phyloP scores from a whole-genome alignment of 2,113 vertebrate species.

The Thalassoma bifasciatum region DNA sequence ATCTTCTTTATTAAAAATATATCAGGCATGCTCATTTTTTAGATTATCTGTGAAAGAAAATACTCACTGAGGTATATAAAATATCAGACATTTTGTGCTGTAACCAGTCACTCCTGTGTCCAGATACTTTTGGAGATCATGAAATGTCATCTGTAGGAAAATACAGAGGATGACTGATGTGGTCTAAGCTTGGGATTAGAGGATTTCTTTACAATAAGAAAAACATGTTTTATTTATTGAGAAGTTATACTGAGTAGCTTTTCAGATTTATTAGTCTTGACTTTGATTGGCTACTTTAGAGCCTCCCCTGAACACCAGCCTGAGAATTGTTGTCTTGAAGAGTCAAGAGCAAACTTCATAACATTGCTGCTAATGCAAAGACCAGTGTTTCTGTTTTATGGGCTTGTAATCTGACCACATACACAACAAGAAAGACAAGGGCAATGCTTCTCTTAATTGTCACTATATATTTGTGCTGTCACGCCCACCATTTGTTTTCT shows the following conservation, averaged over 20 bases:
- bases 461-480: background rate
- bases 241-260: no score
- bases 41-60: background rate
- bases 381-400: conserved; percentile 30
- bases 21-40: background rate
- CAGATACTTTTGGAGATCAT: background rate
- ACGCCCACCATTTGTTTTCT: conserved; percentile 21
- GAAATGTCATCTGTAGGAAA: no score
- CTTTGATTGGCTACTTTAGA: conserved; percentile 3
- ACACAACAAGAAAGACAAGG: conserved; percentile 3
- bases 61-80: background rate
- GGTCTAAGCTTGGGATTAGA: no score
- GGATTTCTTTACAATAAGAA: no score
- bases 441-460: conserved; percentile 5
- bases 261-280: background rate
- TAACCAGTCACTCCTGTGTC: background rate
- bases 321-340: background rate
- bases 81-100: background rate
- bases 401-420: conserved; percentile 16
- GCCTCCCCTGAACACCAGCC: conserved; percentile 1
- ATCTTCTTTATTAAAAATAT: background rate
- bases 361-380: conserved; percentile 21
- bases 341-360: conserved; percentile 16
- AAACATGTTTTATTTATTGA: no score
- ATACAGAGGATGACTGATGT: no score